Evolutionary conservation across 2,888 invertebrate genomes (phyloP), one percentile per base, ranked within the genome.

Genomic region (Trachelus troglodyta): DNA sequence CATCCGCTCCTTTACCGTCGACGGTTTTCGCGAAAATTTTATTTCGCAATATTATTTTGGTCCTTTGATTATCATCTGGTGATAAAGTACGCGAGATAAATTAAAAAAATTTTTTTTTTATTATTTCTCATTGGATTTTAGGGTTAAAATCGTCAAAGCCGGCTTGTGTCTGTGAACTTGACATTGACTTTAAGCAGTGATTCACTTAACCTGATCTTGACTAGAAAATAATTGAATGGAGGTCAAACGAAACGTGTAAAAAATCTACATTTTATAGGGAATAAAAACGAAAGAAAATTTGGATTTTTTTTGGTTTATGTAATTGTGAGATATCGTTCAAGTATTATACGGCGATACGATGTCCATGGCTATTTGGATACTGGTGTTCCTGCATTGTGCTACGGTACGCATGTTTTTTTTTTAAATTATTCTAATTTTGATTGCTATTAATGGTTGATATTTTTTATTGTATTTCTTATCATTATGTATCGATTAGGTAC

Each of bases 1-100:
- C 88, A 84, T 87, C 84, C 85, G 85, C 83, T 84, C 84, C 77
- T 83, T 83, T 82, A 85, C 23, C 56, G 56, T 56, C 56, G 56
- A 56, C 23, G 56, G 37, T 12, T 74, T 34, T 31, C 31, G 69
- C 74, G 74, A 56, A 56, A 56, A 23, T 23, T 56, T 23, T 0
- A 56, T 56, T 23, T 23, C 56, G 56, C 2, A 23, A 56, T 56
- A 56, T 56, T 23, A 56, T 9, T 56, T 56, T 9, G 56, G 56
- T 23, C 23, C 56, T 1, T 56, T 23, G 56, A 56, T 56, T 56
- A 56, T 56, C 23, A 6, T 23, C 9, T 23, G 40, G 23, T 6
- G 56, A 15, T 9, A 56, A 23, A 23, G 56, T 23, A 56, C 9
- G 56, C 56, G 23, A 56, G 56, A 23, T 56, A 56, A 40, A 40